These are phyloP conservation scores for Phylloscopus trochiloides DNA, from an alignment of 2,113 vertebrate genomes.

Conservation along the genomic window DNA sequence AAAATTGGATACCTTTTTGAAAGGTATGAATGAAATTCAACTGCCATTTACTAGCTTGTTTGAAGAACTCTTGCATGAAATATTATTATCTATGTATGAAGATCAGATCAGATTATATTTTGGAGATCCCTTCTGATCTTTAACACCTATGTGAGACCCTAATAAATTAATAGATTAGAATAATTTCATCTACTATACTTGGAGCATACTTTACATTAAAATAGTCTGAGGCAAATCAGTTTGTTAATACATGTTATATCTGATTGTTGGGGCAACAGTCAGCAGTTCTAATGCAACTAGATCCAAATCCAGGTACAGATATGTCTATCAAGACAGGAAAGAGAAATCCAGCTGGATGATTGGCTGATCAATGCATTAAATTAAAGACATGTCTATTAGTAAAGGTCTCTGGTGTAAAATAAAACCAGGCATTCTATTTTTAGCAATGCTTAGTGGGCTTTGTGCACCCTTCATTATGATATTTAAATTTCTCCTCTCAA, in stretches of 20 bases:
- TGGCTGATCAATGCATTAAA: background rate
- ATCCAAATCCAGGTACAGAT: background rate
- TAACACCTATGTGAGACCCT: background rate
- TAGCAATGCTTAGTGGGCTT: slow-evolving; percentile 6
- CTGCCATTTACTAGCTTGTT: background rate
- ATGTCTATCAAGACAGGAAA: background rate
- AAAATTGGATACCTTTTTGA: background rate
- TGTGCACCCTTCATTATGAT: background rate
- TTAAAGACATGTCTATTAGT: background rate
- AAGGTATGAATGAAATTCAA: background rate
- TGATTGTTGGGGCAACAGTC: background rate
- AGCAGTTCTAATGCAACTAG: background rate
- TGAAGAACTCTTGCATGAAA: background rate
- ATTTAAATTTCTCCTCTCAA: background rate
- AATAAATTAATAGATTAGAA: background rate
- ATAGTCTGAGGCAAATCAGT: background rate
- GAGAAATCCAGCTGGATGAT: background rate
- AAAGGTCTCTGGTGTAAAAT: slow-evolving; percentile 22
- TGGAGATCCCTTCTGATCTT: background rate
- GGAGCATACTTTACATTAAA: background rate
- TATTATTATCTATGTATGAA: background rate
- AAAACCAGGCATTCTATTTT: background rate
- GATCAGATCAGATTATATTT: background rate
- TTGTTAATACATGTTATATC: background rate
- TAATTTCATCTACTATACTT: background rate